Base-by-base conservation (phyloP, 2,888 invertebrate species). In the Parnassius orleans region DNA sequence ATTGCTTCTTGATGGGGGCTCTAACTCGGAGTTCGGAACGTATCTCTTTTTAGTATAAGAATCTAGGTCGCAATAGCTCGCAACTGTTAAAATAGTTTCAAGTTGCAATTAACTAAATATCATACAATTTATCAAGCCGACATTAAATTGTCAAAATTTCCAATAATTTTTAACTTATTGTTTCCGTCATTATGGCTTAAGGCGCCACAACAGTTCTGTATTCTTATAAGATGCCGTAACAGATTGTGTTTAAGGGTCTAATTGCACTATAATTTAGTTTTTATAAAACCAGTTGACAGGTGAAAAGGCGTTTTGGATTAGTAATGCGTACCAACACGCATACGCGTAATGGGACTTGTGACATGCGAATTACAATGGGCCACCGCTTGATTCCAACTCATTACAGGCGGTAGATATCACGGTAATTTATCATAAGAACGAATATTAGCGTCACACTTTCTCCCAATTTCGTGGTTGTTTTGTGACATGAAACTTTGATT, bases 381-480 rank as follows among this genome's bases (percentile, higher is more conserved):
- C 72, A 71, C 75, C 76, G 75, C 83, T 83, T 83, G 77, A 84
- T 85, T 84, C 78, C 76, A 72, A 75, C 79, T 78, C 80, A 85
- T 86, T 85, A 81, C 70, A 68, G 70, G 69, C 72, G 74, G 71
- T 72, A 72, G 73, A 75, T 76, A 75, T 75, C 78, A 61, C 77
- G 74, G 76, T 78, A 83, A 87, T 90, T 90, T 87, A 87, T 90
- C 89, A 90, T 85, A 73, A 81, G 81, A 79, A 80, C 75, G 78
- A 82, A 83, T 80, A 87, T 87, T 86, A 86, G 74, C 78, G 87
- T 87, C 86, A 86, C 83, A 89, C 90, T 89, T 89, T 90, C 87
- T 78, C 87, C 86, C 76, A 85, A 86, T 87, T 86, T 83, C 74
- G 75, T 78, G 73, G 80, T 73, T 76, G 81, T 85, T 54, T 83